phyloP scores from a whole-genome alignment of 2,797 vertebrate genomes.

The Dallia pectoralis region DNA sequence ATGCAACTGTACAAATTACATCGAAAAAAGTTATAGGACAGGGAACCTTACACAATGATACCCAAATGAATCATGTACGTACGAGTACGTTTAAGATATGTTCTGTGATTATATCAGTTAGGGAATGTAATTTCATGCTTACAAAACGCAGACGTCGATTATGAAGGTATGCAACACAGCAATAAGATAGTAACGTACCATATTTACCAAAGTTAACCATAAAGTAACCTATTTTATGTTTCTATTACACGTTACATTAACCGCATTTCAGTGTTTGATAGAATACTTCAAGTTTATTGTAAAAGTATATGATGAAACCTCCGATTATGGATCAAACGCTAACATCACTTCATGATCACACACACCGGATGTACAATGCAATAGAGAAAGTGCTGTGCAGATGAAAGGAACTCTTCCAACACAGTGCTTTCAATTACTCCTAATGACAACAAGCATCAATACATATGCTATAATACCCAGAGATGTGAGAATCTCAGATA shows the following conservation, averaged over 20 bases:
- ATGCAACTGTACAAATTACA: constrained; percentile 44
- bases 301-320: neutral
- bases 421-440: neutral
- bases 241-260: neutral
- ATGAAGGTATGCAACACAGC: constrained; percentile 7
- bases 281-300: constrained; percentile 9
- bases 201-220: neutral
- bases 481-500: neutral
- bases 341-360: neutral
- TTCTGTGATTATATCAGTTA: constrained; percentile 13
- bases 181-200: neutral
- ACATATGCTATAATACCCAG: neutral
- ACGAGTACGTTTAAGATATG: constrained; percentile 17
- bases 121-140: neutral
- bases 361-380: neutral
- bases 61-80: neutral
- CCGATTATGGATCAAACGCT: neutral
- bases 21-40: constrained; percentile 11
- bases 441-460: neutral
- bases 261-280: neutral
- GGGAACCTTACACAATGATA: neutral
- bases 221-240: neutral
- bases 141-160: neutral
- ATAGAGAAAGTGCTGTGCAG: neutral
- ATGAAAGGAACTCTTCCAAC: neutral